A percentile compares a stretch with the other conserved stretches of the same genome.
Evolutionary conservation across 2,113 vertebrate species (phyloP).

Genomic region (Malurus elegans): DNA sequence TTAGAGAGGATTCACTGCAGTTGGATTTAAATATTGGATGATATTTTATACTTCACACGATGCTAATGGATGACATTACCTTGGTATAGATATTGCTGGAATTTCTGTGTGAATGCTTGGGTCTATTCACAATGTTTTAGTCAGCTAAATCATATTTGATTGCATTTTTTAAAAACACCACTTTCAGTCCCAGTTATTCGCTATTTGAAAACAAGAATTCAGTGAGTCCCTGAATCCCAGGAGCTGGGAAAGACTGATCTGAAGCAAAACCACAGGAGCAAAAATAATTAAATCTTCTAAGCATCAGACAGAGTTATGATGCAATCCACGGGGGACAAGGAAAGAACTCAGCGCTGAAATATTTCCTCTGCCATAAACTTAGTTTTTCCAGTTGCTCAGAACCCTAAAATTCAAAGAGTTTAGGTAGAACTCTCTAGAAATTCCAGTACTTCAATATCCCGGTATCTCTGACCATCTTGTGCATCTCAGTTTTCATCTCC

Average conservation of each 20-base stretch:
- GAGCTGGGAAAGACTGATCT: background rate
- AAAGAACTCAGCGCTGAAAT: background rate
- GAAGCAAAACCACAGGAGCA: background rate
- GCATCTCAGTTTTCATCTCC: background rate
- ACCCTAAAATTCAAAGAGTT: background rate
- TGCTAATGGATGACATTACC: background rate
- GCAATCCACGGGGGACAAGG: background rate
- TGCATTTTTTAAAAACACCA: background rate
- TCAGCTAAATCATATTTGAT: background rate
- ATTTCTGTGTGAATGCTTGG: background rate
- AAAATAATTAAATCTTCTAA: background rate
- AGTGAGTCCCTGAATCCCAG: background rate
- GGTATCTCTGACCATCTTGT: background rate
- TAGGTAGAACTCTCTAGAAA: background rate
- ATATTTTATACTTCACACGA: background rate
- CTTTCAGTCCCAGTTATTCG: background rate
- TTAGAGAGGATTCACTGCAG: background rate
- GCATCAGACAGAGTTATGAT: background rate
- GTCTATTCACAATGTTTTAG: background rate
- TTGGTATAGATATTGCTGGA: background rate
- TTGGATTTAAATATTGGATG: conserved; percentile 5
- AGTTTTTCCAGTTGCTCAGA: background rate
- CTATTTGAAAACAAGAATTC: background rate
- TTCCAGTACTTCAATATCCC: background rate
- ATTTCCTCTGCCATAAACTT: background rate